A percentile compares a stretch with the other conserved stretches of the same genome.
These are phyloP conservation scores for Onychomys leucogaster DNA, from an alignment of 2,797 vertebrate genomes.

Conservation along the genomic window DNA sequence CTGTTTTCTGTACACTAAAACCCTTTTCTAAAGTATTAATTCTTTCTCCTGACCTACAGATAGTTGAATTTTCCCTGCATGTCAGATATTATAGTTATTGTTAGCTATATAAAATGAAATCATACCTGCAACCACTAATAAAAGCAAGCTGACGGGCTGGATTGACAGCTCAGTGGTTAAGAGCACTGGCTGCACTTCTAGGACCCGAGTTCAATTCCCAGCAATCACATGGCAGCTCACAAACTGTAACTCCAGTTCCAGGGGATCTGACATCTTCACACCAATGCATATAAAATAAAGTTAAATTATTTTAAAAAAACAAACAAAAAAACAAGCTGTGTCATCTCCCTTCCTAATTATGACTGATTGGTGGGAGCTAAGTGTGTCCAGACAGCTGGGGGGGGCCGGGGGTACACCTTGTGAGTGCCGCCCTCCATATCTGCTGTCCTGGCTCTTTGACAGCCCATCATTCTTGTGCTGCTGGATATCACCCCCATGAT, in stretches of 20 bases:
- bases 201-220: too few relatives aligned
- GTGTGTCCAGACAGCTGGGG: not conserved
- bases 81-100: not conserved
- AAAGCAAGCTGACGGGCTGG: not conserved
- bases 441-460: conserved; percentile 71
- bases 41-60: not conserved
- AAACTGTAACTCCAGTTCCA: too few relatives aligned
- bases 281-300: too few relatives aligned
- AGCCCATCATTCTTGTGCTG: conserved; percentile 93
- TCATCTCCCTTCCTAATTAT: conserved; percentile 15
- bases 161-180: too few relatives aligned
- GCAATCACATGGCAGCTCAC: too few relatives aligned
- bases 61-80: not conserved
- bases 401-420: too few relatives aligned
- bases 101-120: conserved; percentile 65
- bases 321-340: too few relatives aligned
- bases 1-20: conserved; percentile 1
- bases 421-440: not conserved
- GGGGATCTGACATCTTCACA: too few relatives aligned
- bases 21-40: not conserved
- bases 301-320: too few relatives aligned
- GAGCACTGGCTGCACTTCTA: too few relatives aligned
- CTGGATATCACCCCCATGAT: conserved; percentile 97
- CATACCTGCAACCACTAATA: not conserved
- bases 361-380: not conserved